Conservation (phyloP, 2,797 vertebrate genomes). For the Garrulus glandarius region DNA sequence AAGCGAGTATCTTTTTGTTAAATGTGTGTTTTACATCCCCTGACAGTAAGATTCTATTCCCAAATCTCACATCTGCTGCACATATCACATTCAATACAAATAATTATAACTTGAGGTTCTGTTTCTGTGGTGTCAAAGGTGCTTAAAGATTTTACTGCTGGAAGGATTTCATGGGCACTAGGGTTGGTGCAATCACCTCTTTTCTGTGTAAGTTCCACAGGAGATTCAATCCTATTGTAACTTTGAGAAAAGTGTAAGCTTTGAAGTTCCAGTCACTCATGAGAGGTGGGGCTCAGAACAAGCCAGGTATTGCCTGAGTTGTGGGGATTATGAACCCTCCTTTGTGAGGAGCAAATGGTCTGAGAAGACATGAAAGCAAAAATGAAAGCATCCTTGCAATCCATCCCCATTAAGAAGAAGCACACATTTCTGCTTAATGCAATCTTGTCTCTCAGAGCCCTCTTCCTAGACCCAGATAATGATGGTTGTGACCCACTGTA, state of each 20-base stretch:
- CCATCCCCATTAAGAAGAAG: neutral
- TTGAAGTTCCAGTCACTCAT: neutral
- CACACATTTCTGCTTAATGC: neutral
- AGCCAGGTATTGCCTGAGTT: neutral
- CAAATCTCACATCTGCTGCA: neutral
- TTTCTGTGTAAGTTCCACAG: neutral
- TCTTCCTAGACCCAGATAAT: neutral
- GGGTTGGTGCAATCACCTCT: neutral
- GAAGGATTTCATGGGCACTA: neutral
- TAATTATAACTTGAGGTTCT: neutral
- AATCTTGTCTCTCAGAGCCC: neutral
- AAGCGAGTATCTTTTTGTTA: slow-evolving; percentile 14
- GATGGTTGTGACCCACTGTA: neutral
- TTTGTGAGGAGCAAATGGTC: neutral
- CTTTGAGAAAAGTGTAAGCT: neutral
- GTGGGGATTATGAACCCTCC: neutral
- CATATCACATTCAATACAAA: slow-evolving; percentile 43
- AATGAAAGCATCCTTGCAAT: neutral
- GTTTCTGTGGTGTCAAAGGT: slow-evolving; percentile 11
- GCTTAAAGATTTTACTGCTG: slow-evolving; percentile 36
- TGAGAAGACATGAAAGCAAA: neutral
- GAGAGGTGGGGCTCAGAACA: neutral
- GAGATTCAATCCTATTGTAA: neutral
- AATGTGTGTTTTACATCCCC: neutral
- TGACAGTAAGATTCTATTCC: neutral